A percentile compares a stretch with the other conserved stretches of the same genome.
Evolutionary conservation across 2,113 vertebrate species (phyloP).

Genomic region (Mohoua ochrocephala): DNA sequence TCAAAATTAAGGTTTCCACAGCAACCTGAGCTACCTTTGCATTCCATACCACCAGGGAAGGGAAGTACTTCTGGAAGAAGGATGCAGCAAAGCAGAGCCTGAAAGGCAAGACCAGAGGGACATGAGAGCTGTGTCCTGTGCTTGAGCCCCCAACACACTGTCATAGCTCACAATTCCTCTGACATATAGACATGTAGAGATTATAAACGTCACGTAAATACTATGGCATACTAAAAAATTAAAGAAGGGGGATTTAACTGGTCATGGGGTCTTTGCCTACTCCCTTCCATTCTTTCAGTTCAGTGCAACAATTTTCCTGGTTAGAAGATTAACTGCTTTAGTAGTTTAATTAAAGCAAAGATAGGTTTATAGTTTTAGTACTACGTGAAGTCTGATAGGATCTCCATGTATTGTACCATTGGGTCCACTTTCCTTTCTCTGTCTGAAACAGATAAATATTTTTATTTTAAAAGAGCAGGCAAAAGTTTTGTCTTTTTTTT

Average conservation of each 20-base stretch:
- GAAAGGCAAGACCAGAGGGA: background rate
- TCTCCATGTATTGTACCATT: background rate
- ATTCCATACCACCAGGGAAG: background rate
- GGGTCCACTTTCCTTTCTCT: background rate
- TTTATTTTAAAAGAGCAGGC: background rate
- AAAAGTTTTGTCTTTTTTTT: background rate
- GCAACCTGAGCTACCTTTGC: background rate
- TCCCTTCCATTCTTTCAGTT: background rate
- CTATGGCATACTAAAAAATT: background rate
- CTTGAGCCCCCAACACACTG: background rate
- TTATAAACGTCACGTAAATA: background rate
- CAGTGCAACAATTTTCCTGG: background rate
- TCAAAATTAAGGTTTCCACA: background rate
- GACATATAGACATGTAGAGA: background rate
- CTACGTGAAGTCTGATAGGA: background rate
- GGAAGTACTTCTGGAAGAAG: background rate
- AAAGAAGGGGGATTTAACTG: background rate
- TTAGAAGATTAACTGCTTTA: slow-evolving; percentile 17
- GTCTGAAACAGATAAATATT: background rate
- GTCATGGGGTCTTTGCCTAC: background rate
- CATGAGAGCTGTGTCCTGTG: background rate
- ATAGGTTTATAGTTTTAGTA: slow-evolving; percentile 34
- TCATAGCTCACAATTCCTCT: background rate
- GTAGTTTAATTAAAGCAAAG: slow-evolving; percentile 35
- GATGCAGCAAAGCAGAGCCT: background rate